Percentiles rank a stretch among this genome's conserved stretches.
Evolutionary conservation across 30 jellyfish, hydroid and myxozoan genomes (phyloP).

Genomic region (Turritopsis dohrnii): DNA sequence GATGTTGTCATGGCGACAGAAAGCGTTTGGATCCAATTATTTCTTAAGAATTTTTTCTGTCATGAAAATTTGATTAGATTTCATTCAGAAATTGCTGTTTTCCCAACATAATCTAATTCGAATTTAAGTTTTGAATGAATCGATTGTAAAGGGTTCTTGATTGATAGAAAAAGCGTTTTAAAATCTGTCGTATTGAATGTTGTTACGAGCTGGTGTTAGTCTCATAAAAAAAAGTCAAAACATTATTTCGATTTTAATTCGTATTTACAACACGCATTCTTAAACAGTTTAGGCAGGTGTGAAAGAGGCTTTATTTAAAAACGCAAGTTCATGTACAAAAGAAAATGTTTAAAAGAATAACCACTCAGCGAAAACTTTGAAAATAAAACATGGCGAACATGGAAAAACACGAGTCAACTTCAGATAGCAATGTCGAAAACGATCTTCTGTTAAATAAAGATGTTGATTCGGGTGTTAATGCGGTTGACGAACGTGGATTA

Average conservation of each 20-base stretch:
- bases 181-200: no score
- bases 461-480: not conserved
- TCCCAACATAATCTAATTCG: not conserved
- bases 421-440: not conserved
- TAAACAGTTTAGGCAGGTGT: not conserved
- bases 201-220: not conserved
- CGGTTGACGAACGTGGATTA: constrained; percentile 8
- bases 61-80: not conserved
- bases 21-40: not conserved
- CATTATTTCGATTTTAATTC: not conserved
- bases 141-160: not conserved
- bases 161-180: not conserved
- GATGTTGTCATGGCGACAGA: no score
- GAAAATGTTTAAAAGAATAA: not conserved
- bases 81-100: not conserved
- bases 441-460: not conserved
- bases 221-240: not conserved
- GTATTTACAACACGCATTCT: not conserved
- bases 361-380: not conserved
- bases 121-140: not conserved
- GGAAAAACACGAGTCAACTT: not conserved
- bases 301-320: not conserved
- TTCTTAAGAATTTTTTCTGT: not conserved
- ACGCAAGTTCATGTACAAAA: not conserved
- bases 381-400: not conserved